These are phyloP conservation scores for Fulmarus glacialis DNA, from an alignment of 2,113 vertebrate species.

Conservation along the genomic window DNA sequence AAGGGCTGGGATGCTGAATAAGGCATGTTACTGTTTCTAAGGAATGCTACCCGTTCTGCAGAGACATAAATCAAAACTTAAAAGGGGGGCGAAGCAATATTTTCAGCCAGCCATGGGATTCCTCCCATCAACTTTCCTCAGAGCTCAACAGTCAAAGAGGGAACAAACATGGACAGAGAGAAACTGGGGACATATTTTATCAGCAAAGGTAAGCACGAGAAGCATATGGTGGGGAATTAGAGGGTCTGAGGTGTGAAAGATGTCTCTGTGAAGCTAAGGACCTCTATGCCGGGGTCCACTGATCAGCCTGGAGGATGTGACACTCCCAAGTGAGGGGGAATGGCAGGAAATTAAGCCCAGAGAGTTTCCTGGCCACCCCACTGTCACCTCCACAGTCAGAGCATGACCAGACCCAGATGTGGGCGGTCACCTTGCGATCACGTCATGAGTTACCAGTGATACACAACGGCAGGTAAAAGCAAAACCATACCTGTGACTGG, in stretches of 20 bases:
- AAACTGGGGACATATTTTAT: not conserved
- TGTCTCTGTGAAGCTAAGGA: not conserved
- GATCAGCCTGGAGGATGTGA: not conserved
- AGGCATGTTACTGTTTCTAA: not conserved
- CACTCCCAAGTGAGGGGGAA: not conserved
- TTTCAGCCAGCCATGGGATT: not conserved
- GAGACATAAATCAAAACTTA: not conserved
- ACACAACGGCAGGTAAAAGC: not conserved
- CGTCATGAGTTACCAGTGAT: not conserved
- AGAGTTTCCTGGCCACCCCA: not conserved
- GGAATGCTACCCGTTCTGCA: not conserved
- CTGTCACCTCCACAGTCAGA: not conserved
- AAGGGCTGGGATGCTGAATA: not conserved
- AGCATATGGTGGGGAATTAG: not conserved
- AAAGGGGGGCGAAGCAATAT: not conserved
- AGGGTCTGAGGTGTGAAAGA: not conserved
- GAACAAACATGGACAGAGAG: not conserved
- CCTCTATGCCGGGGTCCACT: not conserved
- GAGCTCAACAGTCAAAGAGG: not conserved
- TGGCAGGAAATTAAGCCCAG: constrained; percentile 18
- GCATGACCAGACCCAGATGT: not conserved
- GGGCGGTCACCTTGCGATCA: not conserved
- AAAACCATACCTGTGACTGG: not conserved
- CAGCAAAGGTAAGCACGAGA: not conserved
- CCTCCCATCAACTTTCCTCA: not conserved